Conservation (phyloP, 2,113 vertebrate genomes). For the Eonycteris spelaea region DNA sequence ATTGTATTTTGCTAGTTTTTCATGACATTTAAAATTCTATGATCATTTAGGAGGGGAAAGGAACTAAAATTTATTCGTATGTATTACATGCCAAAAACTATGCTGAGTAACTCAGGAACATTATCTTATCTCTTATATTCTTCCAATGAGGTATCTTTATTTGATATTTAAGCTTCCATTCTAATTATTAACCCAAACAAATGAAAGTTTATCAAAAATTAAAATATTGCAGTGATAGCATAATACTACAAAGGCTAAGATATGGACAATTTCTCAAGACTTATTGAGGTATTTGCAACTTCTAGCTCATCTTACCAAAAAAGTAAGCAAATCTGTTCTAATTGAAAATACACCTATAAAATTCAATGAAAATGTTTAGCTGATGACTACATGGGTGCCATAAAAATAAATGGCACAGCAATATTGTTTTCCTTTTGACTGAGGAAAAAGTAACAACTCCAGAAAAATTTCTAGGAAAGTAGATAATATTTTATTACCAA, state of each 20-base stretch:
- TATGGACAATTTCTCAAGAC: background rate
- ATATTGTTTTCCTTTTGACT: background rate
- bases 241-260: slow-evolving; percentile 7
- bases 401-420: background rate
- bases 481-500: background rate
- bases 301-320: background rate
- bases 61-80: background rate
- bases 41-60: background rate
- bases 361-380: background rate
- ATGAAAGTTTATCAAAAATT: slow-evolving; percentile 33
- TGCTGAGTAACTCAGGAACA: background rate
- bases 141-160: background rate
- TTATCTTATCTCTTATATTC: background rate
- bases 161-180: background rate
- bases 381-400: background rate
- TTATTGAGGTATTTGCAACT: background rate
- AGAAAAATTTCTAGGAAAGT: background rate
- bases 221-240: background rate
- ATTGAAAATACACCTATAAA: background rate
- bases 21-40: background rate
- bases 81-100: background rate
- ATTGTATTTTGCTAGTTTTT: background rate
- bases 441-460: background rate
- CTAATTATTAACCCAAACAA: slow-evolving; percentile 9
- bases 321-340: background rate